Percentiles rank a stretch among this genome's conserved stretches.
Evolutionary conservation across 2,888 invertebrate species (phyloP).

Genomic region (Lasioglossum zephyrum): DNA sequence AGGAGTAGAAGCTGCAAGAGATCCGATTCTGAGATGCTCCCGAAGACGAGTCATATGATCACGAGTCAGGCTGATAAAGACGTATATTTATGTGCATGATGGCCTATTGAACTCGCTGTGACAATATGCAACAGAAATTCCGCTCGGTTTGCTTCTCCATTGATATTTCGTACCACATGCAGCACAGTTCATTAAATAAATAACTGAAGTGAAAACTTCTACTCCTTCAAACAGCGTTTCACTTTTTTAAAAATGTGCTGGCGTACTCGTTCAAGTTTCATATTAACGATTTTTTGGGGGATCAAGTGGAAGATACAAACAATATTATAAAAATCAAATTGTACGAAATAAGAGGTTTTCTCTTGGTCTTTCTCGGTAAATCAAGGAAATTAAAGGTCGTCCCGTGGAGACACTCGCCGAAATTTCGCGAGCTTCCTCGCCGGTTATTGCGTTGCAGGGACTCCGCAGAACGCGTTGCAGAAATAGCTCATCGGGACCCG

Average conservation of each 20-base stretch:
- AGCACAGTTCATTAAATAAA: neutral
- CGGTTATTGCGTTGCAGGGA: neutral
- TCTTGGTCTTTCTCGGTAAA: neutral
- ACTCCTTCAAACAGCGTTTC: no score
- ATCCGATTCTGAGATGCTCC: conserved; percentile 11
- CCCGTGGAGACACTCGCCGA: neutral
- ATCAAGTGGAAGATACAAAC: neutral
- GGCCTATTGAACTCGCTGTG: neutral
- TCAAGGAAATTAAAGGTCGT: neutral
- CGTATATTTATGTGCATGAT: neutral
- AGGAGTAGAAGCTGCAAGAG: conserved; percentile 9
- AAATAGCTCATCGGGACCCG: neutral
- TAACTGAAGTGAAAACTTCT: no score
- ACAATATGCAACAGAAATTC: neutral
- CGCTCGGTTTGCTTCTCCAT: neutral
- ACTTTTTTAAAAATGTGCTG: neutral
- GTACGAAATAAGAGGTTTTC: neutral
- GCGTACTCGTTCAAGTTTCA: neutral
- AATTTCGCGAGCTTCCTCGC: neutral
- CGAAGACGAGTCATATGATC: neutral
- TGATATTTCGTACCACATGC: neutral
- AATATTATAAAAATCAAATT: neutral
- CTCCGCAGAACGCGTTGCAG: neutral
- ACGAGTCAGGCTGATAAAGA: neutral
- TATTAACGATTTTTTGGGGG: neutral